Percentiles rank a stretch among this genome's conserved stretches.
phyloP scores from a whole-genome alignment of 2,888 invertebrate genomes.

The Resseliella maxima region DNA sequence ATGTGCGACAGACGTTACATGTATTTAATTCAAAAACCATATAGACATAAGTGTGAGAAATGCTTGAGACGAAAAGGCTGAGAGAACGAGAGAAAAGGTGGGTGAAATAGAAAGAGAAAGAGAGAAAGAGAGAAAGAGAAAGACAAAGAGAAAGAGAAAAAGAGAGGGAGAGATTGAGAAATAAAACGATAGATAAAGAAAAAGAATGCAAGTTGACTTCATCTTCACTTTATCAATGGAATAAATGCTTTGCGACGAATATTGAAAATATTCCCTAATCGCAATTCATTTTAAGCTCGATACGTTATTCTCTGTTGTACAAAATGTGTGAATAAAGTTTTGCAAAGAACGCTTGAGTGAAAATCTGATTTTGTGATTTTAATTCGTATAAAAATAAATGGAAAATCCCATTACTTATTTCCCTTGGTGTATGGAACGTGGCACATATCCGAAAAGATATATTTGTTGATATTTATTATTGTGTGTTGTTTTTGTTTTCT shows the following conservation, averaged over 20 bases:
- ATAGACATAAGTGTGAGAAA: not conserved
- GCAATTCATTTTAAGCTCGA: slow-evolving; percentile 8
- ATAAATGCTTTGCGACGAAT: not conserved
- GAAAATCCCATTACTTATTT: slow-evolving; percentile 35
- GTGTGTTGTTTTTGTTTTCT: no score
- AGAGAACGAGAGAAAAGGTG: not conserved
- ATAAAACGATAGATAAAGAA: no score
- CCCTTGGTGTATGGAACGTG: not conserved
- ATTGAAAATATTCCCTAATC: slow-evolving; percentile 43
- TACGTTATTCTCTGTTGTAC: not conserved
- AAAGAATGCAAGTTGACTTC: no score
- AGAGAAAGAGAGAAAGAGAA: no score
- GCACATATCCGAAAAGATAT: not conserved
- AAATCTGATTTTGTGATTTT: slow-evolving; percentile 20
- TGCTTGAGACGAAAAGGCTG: no score
- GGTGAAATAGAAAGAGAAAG: not conserved
- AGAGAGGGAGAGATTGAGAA: no score
- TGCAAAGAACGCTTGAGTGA: not conserved
- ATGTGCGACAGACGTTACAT: slow-evolving; percentile 37
- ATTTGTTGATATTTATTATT: no score
- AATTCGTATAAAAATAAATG: slow-evolving; percentile 20
- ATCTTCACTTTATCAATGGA: not conserved
- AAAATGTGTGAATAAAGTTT: not conserved
- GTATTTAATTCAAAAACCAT: slow-evolving; percentile 22
- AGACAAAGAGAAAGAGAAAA: no score